A percentile compares a stretch with the other conserved stretches of the same genome.
Evolutionary conservation across 2,888 invertebrate species (phyloP).

Genomic region (Oasisia sp.): DNA sequence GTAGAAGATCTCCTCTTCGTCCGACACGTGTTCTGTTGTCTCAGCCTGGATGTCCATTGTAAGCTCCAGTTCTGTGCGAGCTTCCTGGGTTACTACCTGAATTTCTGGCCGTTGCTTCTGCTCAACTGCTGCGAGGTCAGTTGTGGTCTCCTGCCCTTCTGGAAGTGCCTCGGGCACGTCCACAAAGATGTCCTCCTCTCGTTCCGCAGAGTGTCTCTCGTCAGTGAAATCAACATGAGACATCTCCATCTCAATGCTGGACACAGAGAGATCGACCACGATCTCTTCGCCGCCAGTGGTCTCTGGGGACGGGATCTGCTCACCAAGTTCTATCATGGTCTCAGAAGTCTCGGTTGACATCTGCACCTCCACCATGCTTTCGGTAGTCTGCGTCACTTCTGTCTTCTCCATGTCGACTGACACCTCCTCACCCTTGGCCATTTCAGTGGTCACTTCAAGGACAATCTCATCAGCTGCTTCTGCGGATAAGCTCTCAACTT

Average conservation of each 20-base stretch:
- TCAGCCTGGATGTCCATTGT: constrained; percentile 33
- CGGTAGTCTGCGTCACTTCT: constrained; percentile 29
- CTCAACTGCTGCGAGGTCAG: constrained; percentile 32
- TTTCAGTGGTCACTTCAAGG: constrained; percentile 24
- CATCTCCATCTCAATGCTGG: constrained; percentile 25
- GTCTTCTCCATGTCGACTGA: constrained; percentile 32
- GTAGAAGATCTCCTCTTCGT: constrained; percentile 37
- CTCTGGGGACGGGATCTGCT: constrained; percentile 40
- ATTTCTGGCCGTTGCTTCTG: constrained; percentile 25
- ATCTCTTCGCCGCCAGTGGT: constrained; percentile 37
- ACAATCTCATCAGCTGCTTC: constrained; percentile 31
- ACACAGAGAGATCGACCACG: constrained; percentile 29
- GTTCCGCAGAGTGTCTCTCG: constrained; percentile 39
- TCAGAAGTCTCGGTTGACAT: constrained; percentile 38
- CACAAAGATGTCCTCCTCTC: constrained; percentile 44
- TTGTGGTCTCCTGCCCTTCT: constrained; percentile 31
- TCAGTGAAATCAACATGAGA: constrained; percentile 29
- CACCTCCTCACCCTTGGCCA: constrained; percentile 30
- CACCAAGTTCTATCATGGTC: constrained; percentile 41
- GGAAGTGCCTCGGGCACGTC: constrained; percentile 41
- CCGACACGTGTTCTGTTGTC: constrained; percentile 37
- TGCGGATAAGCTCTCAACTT: constrained; percentile 26
- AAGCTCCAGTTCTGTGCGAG: constrained; percentile 30
- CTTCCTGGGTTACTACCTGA: constrained; percentile 35
- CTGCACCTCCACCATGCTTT: constrained; percentile 34